Base-by-base conservation (phyloP, 2,797 vertebrate genomes). In the Simalia tracyae region DNA sequence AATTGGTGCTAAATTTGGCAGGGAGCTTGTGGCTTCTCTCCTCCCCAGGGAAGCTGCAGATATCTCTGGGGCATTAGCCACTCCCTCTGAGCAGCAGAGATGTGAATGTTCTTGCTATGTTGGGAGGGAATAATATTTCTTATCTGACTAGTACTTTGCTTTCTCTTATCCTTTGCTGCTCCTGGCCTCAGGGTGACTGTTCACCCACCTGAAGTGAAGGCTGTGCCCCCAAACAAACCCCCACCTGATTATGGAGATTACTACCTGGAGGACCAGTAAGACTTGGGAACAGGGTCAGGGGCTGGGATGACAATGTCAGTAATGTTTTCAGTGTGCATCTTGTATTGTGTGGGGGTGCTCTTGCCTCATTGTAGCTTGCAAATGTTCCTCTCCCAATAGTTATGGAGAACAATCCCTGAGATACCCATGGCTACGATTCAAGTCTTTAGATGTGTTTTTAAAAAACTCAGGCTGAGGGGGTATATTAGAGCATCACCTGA, bases 181-280 rank as follows among this genome's bases (percentile, higher is more conserved):
- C 36, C 64, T 95, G 90, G 89, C 87, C 89, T 90, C 88, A 93
- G 92, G 81, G 66, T 92, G 88, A 89, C 31, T 89, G 64, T 87
- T 59, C 90, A 28, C 8, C 88, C 93, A 42, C 90, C 91, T 90
- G 93, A 86, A 87, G 56, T 90, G 88, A 60, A 89, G 50, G 8
- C 36, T 91, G 90, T 84, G 90, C 90, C 89, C 84, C 24, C 59
- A 88, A 59, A 57, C 84, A 91, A 90, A 46, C 22, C 72, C 61
- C 57, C 91, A 76, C 94, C 31, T 1, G 0, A 90, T 90, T 92
- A 87, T 91, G 86, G 84, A 84, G 50, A 72, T 90, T 92, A 68
- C 76, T 92, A 26, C 0, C 11, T 15, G 17, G 91, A 94, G 60
- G 91, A 96, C 87, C 19, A 92, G 90, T 92, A 94, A 93, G 0